phyloP scores from a whole-genome alignment of 1,140 invertebrate species.

The Drosophila paulistorum region DNA sequence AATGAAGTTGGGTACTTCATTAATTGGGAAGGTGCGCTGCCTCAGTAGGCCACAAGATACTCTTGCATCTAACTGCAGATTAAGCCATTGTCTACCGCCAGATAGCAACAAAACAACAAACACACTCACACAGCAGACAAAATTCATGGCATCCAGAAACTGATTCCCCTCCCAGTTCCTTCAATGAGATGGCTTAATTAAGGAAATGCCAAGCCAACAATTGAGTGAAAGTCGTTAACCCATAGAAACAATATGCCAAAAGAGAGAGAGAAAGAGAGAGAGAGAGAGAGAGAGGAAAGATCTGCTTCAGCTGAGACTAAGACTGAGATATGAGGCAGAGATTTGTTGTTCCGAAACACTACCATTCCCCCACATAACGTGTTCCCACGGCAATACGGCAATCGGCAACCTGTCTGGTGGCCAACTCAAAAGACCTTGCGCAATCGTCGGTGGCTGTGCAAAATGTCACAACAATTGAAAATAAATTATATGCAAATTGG shows the following conservation, averaged over 20 bases:
- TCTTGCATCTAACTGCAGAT: conserved; percentile 62
- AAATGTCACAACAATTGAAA: conserved; percentile 80
- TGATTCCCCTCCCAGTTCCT: conserved; percentile 33
- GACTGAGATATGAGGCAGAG: conserved; percentile 5
- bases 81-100: conserved; percentile 63
- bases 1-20: conserved; percentile 58
- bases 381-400: conserved; percentile 67
- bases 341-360: neutral
- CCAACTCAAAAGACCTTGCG: conserved; percentile 39
- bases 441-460: conserved; percentile 52
- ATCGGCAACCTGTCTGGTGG: conserved; percentile 44
- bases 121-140: neutral
- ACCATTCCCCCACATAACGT: conserved; percentile 13
- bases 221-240: conserved; percentile 61
- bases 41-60: conserved; percentile 28
- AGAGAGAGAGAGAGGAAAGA: neutral
- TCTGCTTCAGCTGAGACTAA: too few relatives aligned
- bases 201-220: conserved; percentile 47
- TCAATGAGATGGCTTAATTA: conserved; percentile 73
- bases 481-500: conserved; percentile 81
- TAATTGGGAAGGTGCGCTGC: conserved; percentile 66
- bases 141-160: conserved; percentile 11
- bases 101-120: conserved; percentile 35
- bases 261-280: conserved; percentile 21
- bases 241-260: neutral